phyloP scores from a whole-genome alignment of 2,797 vertebrate species.

The Rousettus madagascariensis region DNA sequence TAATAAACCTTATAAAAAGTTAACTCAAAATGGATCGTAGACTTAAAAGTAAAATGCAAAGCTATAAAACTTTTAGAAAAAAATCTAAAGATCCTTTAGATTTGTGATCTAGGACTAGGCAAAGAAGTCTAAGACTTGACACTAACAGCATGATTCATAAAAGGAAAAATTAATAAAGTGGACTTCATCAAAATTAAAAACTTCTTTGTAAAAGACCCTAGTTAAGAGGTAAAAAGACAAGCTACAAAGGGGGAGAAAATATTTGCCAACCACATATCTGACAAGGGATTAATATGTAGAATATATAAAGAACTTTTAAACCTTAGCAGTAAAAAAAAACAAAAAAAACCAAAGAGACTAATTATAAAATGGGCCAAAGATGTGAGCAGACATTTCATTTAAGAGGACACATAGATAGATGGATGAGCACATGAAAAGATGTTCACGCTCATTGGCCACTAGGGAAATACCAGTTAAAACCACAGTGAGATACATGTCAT shows the following conservation, averaged over 20 bases:
- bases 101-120: background rate
- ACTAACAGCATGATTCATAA: background rate
- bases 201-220: background rate
- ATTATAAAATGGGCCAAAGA: background rate
- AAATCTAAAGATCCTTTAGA: background rate
- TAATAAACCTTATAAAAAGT: background rate
- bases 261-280: background rate
- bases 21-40: background rate
- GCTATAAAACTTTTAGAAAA: background rate
- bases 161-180: background rate
- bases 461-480: conserved; percentile 2
- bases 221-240: conserved; percentile 1
- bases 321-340: background rate
- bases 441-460: background rate
- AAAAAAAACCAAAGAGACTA: background rate
- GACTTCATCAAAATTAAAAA: conserved; percentile 10
- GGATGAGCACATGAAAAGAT: background rate
- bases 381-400: background rate
- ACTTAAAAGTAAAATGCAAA: conserved; percentile 44
- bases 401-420: background rate
- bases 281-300: background rate
- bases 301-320: background rate
- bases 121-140: conserved; percentile 7
- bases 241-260: background rate
- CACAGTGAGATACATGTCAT: background rate